These are phyloP conservation scores for Labia minor DNA, from an alignment of 2,888 invertebrate species.

Conservation along the genomic window DNA sequence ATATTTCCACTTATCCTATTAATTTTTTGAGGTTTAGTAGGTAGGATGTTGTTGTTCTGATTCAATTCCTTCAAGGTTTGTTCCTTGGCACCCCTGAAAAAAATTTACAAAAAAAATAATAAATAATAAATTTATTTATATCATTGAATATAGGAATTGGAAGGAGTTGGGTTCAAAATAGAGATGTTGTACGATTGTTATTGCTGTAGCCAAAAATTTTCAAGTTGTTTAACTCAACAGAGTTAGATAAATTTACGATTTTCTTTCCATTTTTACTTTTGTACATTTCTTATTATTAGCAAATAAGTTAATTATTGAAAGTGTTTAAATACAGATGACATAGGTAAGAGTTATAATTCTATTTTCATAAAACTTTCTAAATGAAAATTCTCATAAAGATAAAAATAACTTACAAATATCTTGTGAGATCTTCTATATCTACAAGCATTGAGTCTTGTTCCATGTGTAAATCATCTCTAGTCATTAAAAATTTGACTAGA, in stretches of 20 bases:
- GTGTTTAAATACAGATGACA: no score
- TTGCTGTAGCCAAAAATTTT: no score
- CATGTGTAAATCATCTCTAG: constrained; percentile 93
- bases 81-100: constrained; percentile 42
- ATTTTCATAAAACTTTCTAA: no score
- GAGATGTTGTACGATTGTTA: not conserved
- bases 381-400: no score
- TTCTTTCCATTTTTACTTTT: no score
- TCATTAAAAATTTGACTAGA: constrained; percentile 78
- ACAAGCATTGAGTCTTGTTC: constrained; percentile 95
- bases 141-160: not conserved
- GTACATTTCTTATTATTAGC: no score
- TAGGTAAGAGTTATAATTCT: no score
- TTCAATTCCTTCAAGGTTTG: constrained; percentile 39
- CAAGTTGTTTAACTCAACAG: no score
- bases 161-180: not conserved
- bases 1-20: constrained; percentile 38
- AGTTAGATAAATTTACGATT: no score
- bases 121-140: not conserved
- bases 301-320: no score
- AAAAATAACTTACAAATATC: constrained; percentile 79
- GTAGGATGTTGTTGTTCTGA: constrained; percentile 35
- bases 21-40: constrained; percentile 36
- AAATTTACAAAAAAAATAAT: constrained; percentile 22
- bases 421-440: constrained; percentile 89